Percentiles rank a stretch among this genome's conserved stretches.
phyloP scores from a whole-genome alignment of 2,888 invertebrate species.

The Omphaloscelis lunosa region DNA sequence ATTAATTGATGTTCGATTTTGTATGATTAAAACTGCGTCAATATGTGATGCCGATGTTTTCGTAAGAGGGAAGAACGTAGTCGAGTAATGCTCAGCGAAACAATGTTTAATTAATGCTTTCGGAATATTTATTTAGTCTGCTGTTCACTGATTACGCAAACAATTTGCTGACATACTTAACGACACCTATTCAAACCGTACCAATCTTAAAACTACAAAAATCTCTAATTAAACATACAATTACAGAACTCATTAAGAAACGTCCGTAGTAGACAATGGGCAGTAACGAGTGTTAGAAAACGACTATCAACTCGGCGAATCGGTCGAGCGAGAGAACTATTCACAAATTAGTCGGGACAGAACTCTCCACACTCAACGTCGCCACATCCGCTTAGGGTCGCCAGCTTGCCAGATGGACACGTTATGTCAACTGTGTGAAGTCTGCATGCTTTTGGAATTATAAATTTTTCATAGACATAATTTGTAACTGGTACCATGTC shows the following conservation, averaged over 20 bases:
- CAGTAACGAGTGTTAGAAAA: conserved; percentile 78
- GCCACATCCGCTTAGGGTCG: conserved; percentile 78
- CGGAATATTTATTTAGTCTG: not conserved
- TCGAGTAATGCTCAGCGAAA: not conserved
- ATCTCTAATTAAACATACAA: conserved; percentile 51
- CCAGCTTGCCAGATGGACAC: conserved; percentile 52
- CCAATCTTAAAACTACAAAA: conserved; percentile 43
- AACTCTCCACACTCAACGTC: conserved; percentile 79
- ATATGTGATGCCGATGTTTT: not conserved
- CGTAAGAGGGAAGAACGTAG: not conserved
- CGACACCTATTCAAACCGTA: conserved; percentile 5
- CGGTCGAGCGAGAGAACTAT: conserved; percentile 79
- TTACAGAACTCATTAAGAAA: conserved; percentile 64
- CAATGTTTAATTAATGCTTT: not conserved
- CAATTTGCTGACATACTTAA: conserved; percentile 6
- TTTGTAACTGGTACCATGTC: not conserved
- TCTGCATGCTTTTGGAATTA: not conserved
- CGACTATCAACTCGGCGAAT: conserved; percentile 77
- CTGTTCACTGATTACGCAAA: not conserved
- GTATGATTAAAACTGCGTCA: not conserved
- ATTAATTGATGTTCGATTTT: conserved; percentile 14
- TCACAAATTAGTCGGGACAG: conserved; percentile 84
- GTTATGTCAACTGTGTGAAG: conserved; percentile 4
- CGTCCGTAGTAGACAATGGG: conserved; percentile 63
- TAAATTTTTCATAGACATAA: not conserved